These are phyloP conservation scores for Eptesicus fuscus DNA, from an alignment of 2,113 vertebrate species.

Conservation along the genomic window DNA sequence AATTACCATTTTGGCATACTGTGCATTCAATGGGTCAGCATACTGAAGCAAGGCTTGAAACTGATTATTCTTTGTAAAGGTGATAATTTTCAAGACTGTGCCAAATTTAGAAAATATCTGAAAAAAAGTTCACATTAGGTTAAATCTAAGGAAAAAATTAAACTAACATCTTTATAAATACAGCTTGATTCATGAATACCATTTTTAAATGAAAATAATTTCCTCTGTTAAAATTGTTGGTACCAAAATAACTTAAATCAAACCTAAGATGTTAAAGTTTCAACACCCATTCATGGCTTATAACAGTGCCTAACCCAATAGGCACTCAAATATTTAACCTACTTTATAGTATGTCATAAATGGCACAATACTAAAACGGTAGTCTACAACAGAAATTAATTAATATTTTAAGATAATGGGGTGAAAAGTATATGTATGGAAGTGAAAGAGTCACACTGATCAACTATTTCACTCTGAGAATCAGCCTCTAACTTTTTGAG, in stretches of 20 bases:
- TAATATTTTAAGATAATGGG: neutral
- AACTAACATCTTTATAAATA: slow-evolving; percentile 15
- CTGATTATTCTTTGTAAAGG: slow-evolving; percentile 87
- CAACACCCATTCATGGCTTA: neutral
- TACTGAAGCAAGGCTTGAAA: slow-evolving; percentile 90
- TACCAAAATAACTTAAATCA: slow-evolving; percentile 28
- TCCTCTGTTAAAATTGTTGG: neutral
- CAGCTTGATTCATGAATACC: neutral
- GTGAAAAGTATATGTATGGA: slow-evolving; percentile 10
- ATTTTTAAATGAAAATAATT: slow-evolving; percentile 44
- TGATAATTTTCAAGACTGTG: slow-evolving; percentile 88
- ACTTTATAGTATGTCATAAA: slow-evolving; percentile 33
- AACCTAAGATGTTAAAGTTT: slow-evolving; percentile 27
- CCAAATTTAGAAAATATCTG: slow-evolving; percentile 92
- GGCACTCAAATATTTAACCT: neutral
- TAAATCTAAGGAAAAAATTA: slow-evolving; percentile 10
- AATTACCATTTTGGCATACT: slow-evolving; percentile 89
- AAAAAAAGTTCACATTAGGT: slow-evolving; percentile 59
- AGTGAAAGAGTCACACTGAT: neutral
- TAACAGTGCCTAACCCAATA: neutral
- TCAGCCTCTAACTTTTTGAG: slow-evolving; percentile 16
- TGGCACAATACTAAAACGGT: neutral
- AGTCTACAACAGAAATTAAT: neutral
- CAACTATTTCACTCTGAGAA: slow-evolving; percentile 10
- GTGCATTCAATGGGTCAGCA: slow-evolving; percentile 83